Evolutionary conservation across 2,888 invertebrate genomes (phyloP).

Genomic region (Tribolium freemani): DNA sequence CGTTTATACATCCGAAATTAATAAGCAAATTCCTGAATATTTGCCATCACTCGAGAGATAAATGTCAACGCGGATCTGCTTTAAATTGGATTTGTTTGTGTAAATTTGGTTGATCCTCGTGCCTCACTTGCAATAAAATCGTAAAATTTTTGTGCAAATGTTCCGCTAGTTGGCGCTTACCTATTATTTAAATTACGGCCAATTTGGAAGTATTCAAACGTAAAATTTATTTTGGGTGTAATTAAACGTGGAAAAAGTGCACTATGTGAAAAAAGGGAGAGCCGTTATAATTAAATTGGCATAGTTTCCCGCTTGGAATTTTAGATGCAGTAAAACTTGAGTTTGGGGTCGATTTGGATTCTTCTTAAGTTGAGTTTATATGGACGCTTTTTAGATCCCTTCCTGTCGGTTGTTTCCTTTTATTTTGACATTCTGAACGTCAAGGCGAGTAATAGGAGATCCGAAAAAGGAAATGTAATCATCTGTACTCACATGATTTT

Average conservation of each 20-base stretch:
- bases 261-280: constrained; percentile 2
- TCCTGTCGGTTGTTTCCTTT: constrained; percentile 30
- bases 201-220: neutral
- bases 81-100: neutral
- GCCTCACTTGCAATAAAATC: neutral
- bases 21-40: constrained; percentile 7
- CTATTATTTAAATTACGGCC: constrained; percentile 1
- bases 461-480: constrained; percentile 34
- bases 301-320: constrained; percentile 16
- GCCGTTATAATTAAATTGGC: constrained; percentile 25
- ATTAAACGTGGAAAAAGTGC: neutral
- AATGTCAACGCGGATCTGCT: neutral
- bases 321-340: constrained; percentile 16
- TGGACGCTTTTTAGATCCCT: constrained; percentile 23
- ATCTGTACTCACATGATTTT: constrained; percentile 36
- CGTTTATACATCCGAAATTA: constrained; percentile 3
- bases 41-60: constrained; percentile 2
- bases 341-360: constrained; percentile 31
- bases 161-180: neutral
- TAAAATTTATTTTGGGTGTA: neutral
- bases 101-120: no score
- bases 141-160: neutral
- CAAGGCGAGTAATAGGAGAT: constrained; percentile 30
- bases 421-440: constrained; percentile 35
- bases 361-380: constrained; percentile 25